A percentile compares a stretch with the other conserved stretches of the same genome.
Conservation (phyloP, 2,113 vertebrate genomes). For the Alligator sinensis region DNA sequence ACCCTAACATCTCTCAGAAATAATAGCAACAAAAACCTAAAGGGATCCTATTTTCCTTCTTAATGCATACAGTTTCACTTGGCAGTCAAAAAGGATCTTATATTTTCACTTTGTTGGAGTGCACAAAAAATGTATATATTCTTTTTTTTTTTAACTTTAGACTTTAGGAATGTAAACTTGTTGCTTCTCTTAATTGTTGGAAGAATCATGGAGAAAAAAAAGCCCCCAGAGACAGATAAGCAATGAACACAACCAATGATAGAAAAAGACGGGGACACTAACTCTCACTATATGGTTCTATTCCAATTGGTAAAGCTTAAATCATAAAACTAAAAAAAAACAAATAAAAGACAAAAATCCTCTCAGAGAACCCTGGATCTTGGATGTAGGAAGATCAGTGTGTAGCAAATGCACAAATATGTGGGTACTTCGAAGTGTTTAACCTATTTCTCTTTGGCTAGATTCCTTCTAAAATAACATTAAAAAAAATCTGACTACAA, state of each 20-base stretch:
- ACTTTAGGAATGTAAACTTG: slow-evolving; percentile 30
- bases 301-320: not conserved
- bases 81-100: slow-evolving; percentile 14
- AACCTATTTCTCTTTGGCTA: not conserved
- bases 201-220: not conserved
- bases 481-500: not conserved
- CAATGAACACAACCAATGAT: not conserved
- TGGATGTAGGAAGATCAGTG: not conserved
- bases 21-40: slow-evolving; percentile 21
- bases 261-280: not conserved
- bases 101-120: slow-evolving; percentile 19
- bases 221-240: not conserved
- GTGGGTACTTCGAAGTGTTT: not conserved
- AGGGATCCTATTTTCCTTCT: slow-evolving; percentile 16
- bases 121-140: not conserved
- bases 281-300: not conserved
- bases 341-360: not conserved
- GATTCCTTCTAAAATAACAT: not conserved
- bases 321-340: not conserved
- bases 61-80: slow-evolving; percentile 1
- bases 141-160: not conserved
- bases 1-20: not conserved
- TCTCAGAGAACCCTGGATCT: rapidly evolving
- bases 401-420: not conserved
- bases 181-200: not conserved